phyloP scores from a whole-genome alignment of 2,113 vertebrate species.

The Echinops telfairi region DNA sequence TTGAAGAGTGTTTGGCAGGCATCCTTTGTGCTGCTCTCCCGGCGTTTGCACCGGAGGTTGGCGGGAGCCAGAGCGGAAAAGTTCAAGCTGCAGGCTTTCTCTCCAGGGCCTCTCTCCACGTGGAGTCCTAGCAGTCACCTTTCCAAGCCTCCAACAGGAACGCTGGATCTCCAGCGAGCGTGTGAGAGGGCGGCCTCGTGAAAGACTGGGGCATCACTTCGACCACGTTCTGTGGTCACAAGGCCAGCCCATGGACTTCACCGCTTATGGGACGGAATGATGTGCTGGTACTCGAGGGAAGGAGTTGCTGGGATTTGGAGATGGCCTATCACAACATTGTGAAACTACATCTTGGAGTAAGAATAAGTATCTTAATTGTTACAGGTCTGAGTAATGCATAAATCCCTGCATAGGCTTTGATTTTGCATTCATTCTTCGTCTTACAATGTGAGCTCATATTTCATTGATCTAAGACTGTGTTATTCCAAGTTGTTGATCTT shows the following conservation, averaged over 20 bases:
- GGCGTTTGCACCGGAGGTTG: neutral
- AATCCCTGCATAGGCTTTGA: neutral
- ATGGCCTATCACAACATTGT: neutral
- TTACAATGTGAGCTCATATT: neutral
- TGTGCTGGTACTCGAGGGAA: neutral
- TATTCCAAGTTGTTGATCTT: neutral
- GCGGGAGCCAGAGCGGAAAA: neutral
- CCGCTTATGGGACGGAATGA: neutral
- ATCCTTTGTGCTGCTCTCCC: neutral
- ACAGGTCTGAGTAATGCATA: neutral
- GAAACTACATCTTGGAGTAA: neutral
- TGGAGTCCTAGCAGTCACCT: neutral
- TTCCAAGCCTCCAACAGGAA: neutral
- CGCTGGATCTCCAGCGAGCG: neutral
- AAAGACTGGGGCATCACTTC: neutral
- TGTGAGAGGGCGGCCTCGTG: neutral
- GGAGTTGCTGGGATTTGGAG: neutral
- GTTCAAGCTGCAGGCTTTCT: neutral
- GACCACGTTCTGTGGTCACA: neutral
- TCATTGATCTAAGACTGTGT: conserved; percentile 7
- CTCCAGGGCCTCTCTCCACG: neutral
- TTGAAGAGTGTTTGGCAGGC: neutral
- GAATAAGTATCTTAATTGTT: neutral
- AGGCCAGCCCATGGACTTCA: neutral
- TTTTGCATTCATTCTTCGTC: neutral